Evolutionary conservation across 2,797 vertebrate genomes (phyloP).

Genomic region (Columba guinea): DNA sequence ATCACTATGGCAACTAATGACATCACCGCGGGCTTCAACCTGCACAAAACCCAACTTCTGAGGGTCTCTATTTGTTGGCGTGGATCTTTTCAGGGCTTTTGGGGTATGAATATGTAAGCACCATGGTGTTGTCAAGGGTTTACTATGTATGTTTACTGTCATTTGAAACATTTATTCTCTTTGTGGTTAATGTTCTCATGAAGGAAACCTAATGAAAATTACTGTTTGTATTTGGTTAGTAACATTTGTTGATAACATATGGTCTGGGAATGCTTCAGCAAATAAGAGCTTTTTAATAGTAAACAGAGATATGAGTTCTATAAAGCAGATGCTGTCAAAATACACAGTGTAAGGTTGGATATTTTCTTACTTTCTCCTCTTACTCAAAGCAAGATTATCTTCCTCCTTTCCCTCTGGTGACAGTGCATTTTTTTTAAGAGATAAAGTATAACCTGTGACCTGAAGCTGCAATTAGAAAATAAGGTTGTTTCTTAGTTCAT

Average conservation of each 20-base stretch:
- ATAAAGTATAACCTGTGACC: constrained; percentile 42
- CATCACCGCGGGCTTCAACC: constrained; percentile 72
- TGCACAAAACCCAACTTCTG: constrained; percentile 65
- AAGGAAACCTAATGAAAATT: constrained; percentile 80
- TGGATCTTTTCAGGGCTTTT: constrained; percentile 57
- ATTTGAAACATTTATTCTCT: constrained; percentile 77
- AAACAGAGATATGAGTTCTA: constrained; percentile 77
- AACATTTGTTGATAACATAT: constrained; percentile 85
- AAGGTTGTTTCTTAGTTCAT: constrained; percentile 39
- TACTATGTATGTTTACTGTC: constrained; percentile 67
- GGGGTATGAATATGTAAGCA: constrained; percentile 37
- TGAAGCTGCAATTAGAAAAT: constrained; percentile 9
- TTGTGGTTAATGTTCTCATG: constrained; percentile 73
- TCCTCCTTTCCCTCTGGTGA: neutral
- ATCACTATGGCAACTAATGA: constrained; percentile 81
- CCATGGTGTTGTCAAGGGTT: constrained; percentile 68
- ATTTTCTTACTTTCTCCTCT: constrained; percentile 25
- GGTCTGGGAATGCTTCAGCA: constrained; percentile 81
- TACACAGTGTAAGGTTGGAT: constrained; percentile 56
- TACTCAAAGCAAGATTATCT: neutral
- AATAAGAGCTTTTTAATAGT: constrained; percentile 84
- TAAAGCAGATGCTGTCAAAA: constrained; percentile 78
- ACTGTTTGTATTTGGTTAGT: constrained; percentile 82
- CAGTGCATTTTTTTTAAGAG: neutral
- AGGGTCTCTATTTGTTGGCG: constrained; percentile 43